Base-by-base conservation (phyloP, 2,797 vertebrate genomes). In the Scarus forsteni region DNA sequence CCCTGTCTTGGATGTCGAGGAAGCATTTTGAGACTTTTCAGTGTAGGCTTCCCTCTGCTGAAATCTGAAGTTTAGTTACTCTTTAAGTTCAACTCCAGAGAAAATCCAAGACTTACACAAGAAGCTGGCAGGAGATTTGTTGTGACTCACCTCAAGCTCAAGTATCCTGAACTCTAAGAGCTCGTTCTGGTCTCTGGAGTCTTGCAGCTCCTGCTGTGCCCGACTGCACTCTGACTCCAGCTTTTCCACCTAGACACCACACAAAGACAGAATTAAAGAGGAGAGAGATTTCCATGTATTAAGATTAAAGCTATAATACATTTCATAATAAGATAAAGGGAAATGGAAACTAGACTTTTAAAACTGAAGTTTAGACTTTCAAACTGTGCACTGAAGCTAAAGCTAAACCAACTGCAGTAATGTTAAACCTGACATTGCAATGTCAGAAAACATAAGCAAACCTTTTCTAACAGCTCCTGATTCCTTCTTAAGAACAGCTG, bases 161-260 rank as follows among this genome's bases (percentile, higher is more conserved):
- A 98, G 92, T 83, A 98, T 99, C 85, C 98, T 95, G 88, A 99
- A 99, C 87, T 99, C 98, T 75, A 99, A 88, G 59, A 99, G 95
- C 67, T 99, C 98, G 15, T 99, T 99, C 93, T 99, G 98, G 91
- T 99, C 98, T 88, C 93, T 95, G 43, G 98, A 97, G 89, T 99
- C 98, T 79, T 99, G 98, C 6, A 99, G 94, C 78, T 99, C 98
- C 86, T 96, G 94, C 60, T 98, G 97, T 35, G 96, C 82, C 38
- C 96, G 95, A 75, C 71, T 91, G 79, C 90, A 94, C 54, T 98
- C 97, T 39, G 88, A 84, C 16, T 99, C 97, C 82, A 95, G 44
- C 89, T 98, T 99, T 40, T 99, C 97, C 91, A 97, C 95, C 98
- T 99, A 90, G 73, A 67, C 84, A 82, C 83, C 84, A 87, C 0